Evolutionary conservation across 2,113 vertebrate genomes (phyloP), one percentile per base, ranked within the genome.

Genomic region (Engraulis encrasicolus): DNA sequence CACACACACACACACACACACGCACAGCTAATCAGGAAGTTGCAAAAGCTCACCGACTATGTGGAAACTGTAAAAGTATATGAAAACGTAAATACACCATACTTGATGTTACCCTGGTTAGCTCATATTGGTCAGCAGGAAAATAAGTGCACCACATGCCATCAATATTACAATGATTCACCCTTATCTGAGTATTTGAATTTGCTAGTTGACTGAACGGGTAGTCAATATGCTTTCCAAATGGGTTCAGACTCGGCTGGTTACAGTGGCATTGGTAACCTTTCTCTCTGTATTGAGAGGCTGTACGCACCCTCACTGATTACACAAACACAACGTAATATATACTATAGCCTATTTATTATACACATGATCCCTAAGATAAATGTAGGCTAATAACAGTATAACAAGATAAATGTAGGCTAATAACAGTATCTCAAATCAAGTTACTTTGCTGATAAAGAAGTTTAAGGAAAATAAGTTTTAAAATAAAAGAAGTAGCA

Each of bases 121-220:
- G n/a, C n/a, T n/a, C n/a, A n/a, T n/a, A n/a, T n/a, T 12, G 27
- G 11, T 66, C 58, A 66, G 31, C 31, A 66, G 7, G 12, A n/a
- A 66, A 66, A 66, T 66, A 31, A 66, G 31, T 45, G 40, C 58
- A 66, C 23, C 12, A n/a, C n/a, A 66, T 12, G n/a, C 23, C 58
- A 66, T 66, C 58, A 31, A 66, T 31, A 66, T 66, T 66, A 66
- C n/a, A n/a, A n/a, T n/a, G n/a, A 66, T 66, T 12, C 27, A n/a
- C 58, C 58, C 14, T 66, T 23, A 66, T 31, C 11, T 66, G 58
- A 27, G 31, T 66, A 31, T 31, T 66, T 31, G 11, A 11, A 66
- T 66, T 66, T 66, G 7, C 58, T 66, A 23, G 58, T 66, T 66
- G 58, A 66, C 58, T 27, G 58, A n/a, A 31, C 58, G 7, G 58